Evolutionary conservation across 2,797 vertebrate genomes (phyloP), one percentile per base, ranked within the genome.

Genomic region (Acomys russatus): DNA sequence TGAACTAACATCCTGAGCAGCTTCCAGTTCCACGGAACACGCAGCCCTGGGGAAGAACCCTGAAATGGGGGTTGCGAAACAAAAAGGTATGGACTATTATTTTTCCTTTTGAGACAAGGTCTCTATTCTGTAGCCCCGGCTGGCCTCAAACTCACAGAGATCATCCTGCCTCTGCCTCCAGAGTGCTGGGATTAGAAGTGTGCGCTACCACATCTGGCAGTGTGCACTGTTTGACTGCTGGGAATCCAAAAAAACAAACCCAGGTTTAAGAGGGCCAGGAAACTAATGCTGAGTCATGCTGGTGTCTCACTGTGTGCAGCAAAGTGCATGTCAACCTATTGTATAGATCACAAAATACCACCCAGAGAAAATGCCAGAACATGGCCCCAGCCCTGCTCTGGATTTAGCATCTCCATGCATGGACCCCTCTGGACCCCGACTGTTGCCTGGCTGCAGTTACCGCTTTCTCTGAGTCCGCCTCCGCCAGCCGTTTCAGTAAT

Each of bases 381-480:
- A 0, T 25, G 54, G 51, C 49, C 17, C 20, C 10, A 49, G 76
- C 25, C 23, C 61, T 6, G 4, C 25, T 2, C 9, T 9, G 9
- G 1, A 7, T 25, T 7, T 15, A 28, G 54, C 63, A 33, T 15
- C 10, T 7, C 22, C 7, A 14, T 0, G 35, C 54, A 35, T 1
- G 25, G 51, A 28, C 18, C 38, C 38, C 49, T 49, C 77, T 25
- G 61, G 71, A 73, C 68, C 44, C 44, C 44, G 4, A 44, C 44
- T 4, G 44, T 44, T 0, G 0, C 44, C 74, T 38, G n/a, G 56
- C 87, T 49, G 15, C 86, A 12, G 97, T 98, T 98, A 99, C 99
- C 94, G 98, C 98, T 96, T 99, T 99, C 93, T 99, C 99, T 54
- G 99, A 97, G 98, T 99, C 99, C 0, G 98, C 98, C 63, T 99